Base-by-base conservation (phyloP, 1,140 invertebrate genomes). In the Megalopta genalis region DNA sequence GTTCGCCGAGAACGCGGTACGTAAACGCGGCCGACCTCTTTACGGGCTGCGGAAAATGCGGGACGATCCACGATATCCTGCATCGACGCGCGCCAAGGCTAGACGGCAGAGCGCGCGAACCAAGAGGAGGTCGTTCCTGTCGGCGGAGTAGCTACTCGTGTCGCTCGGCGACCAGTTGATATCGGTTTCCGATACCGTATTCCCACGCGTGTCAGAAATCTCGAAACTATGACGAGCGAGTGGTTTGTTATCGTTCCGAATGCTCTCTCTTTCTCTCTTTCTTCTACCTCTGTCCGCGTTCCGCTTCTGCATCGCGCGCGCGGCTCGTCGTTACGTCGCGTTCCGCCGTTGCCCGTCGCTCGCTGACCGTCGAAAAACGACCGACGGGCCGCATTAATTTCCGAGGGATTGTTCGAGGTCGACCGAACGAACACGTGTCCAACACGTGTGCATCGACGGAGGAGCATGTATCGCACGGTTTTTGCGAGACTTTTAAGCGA, bases 1-100 rank as follows among this genome's bases (percentile, higher is more conserved):
- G 59, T 89, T 88, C n/a, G 72, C 85, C 52, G 90, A 92, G 62
- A 90, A 84, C 77, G 82, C 89, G 85, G 92, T 93, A 84, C 85
- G 92, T 77, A 21, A 46, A 32, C 25, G 23, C 60, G 60, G 60
- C 23, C 23, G 27, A 63, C 60, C 60, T 63, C 27, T 63, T 63
- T 37, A 21, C 25, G 16, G n/a, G 60, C 60, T 18, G 18, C 27
- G 60, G n/a, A n/a, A 63, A 63, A 63, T 27, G 25, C 60, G 60
- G 16, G 16, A 63, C 16, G 32, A 63, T 21, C 14, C 60, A 21
- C 27, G 60, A 18, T 63, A 16, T 32, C 60, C 60, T 25, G 10
- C 25, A 32, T 52, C 60, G 60, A 18, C 14, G 25, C 60, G 12
- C 60, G 12, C 25, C 12, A 27, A 4, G 60, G 27, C 27, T 18